Evolutionary conservation across 2,888 invertebrate genomes (phyloP).

Genomic region (Hypomecis atomaria): DNA sequence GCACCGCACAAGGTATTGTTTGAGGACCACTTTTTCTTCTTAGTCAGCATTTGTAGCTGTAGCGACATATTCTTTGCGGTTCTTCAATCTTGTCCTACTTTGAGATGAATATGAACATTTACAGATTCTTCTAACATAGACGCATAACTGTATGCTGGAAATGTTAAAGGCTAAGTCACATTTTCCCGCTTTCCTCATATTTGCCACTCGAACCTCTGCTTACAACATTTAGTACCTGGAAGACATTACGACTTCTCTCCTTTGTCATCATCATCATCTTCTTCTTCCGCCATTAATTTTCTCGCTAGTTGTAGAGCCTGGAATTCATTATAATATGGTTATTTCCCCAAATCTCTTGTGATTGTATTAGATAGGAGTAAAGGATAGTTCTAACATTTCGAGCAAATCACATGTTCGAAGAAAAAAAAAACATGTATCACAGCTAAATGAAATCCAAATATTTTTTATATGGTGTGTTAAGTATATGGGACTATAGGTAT

Average conservation of each 20-base stretch:
- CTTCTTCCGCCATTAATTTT: constrained; percentile 95
- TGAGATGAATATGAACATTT: neutral
- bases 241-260: constrained; percentile 66
- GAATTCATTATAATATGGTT: constrained; percentile 47
- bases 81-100: neutral
- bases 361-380: no score
- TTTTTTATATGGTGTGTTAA: no score
- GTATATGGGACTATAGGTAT: no score
- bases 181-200: neutral
- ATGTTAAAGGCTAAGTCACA: neutral
- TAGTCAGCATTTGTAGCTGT: no score
- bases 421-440: no score
- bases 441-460: no score
- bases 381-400: no score
- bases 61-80: no score
- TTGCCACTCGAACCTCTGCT: constrained; percentile 5
- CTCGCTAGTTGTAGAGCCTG: constrained; percentile 96
- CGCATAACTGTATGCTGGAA: neutral
- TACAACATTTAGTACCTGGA: constrained; percentile 4
- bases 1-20: no score
- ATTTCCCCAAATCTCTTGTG: no score
- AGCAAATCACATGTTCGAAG: no score
- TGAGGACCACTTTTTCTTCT: no score
- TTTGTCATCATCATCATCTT: constrained; percentile 90
- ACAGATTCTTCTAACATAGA: neutral